Percentiles rank a stretch among this genome's conserved stretches.
phyloP scores from a whole-genome alignment of 2,888 invertebrate species.

The Diaphora mendica region DNA sequence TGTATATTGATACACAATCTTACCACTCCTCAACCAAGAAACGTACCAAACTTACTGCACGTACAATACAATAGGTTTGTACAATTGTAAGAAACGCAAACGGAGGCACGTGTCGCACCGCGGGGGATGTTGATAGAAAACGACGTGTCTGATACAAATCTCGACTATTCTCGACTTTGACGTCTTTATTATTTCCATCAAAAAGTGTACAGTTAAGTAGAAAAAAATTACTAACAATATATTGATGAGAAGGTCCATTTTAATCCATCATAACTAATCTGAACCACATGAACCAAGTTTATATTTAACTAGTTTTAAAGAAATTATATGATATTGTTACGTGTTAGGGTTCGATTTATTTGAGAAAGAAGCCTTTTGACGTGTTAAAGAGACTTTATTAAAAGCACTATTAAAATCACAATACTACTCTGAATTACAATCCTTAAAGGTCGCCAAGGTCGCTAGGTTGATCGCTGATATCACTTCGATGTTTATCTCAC shows the following conservation, averaged over 20 bases:
- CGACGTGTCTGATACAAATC: neutral
- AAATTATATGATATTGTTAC: too few relatives aligned
- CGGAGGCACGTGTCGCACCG: neutral
- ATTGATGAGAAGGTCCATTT: neutral
- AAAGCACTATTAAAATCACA: too few relatives aligned
- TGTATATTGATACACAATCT: neutral
- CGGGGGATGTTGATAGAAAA: neutral
- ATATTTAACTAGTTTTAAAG: too few relatives aligned
- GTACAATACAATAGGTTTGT: neutral
- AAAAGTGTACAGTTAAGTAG: neutral
- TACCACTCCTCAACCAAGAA: neutral
- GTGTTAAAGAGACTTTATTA: too few relatives aligned
- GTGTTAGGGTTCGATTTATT: too few relatives aligned
- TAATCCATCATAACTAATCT: neutral
- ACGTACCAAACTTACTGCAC: neutral
- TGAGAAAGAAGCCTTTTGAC: too few relatives aligned
- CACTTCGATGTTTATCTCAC: too few relatives aligned
- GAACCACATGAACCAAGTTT: too few relatives aligned
- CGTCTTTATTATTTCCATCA: neutral
- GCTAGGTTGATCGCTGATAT: too few relatives aligned
- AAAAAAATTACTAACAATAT: neutral
- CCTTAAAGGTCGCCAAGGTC: too few relatives aligned
- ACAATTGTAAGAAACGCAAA: neutral
- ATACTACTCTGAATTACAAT: too few relatives aligned
- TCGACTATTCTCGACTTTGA: neutral